These are phyloP conservation scores for Erebia aethiops DNA, from an alignment of 2,888 invertebrate species.

Conservation along the genomic window DNA sequence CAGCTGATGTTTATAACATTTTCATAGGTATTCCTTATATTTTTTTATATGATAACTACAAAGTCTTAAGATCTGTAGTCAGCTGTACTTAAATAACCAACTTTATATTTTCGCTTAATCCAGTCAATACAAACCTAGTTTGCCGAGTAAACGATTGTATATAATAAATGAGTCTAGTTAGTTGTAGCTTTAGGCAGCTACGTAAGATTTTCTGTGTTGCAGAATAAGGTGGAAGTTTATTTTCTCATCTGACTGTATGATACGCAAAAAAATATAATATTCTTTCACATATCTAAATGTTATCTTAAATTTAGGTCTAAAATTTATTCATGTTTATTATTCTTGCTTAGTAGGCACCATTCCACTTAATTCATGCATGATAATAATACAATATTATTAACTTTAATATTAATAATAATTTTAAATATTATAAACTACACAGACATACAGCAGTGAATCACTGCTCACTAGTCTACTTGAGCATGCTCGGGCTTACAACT, in stretches of 20 bases:
- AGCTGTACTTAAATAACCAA: background rate
- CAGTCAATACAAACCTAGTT: background rate
- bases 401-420: too few species aligned
- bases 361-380: too few species aligned
- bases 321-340: background rate
- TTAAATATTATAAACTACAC: too few species aligned
- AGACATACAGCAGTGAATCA: too few species aligned
- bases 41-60: conserved; percentile 2
- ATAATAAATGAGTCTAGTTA: too few species aligned
- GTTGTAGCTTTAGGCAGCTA: too few species aligned
- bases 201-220: background rate
- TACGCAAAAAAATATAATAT: background rate
- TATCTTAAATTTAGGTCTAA: background rate
- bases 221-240: background rate
- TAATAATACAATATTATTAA: too few species aligned
- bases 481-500: background rate
- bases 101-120: background rate
- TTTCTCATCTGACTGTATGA: background rate
- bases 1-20: background rate
- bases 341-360: background rate
- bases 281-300: background rate
- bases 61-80: background rate
- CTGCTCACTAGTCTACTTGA: too few species aligned
- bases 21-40: background rate
- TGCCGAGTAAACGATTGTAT: background rate